Evolutionary conservation across 1,140 invertebrate genomes (phyloP).

Genomic region (Neoseiulus cucumeris): DNA sequence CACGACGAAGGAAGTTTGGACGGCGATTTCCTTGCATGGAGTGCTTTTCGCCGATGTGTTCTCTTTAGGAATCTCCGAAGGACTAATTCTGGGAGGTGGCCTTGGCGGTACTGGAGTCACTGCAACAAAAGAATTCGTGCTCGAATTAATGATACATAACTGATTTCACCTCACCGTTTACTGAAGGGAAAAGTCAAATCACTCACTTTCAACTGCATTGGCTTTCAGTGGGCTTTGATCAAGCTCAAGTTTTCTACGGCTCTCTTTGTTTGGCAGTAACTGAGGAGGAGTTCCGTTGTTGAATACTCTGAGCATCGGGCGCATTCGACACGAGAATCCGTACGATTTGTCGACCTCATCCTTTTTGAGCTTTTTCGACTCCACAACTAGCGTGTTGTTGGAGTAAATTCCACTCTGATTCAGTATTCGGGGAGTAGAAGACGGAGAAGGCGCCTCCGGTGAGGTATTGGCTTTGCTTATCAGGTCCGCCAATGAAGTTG

Average conservation of each 20-base stretch:
- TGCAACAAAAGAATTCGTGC: no score
- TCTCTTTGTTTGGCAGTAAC: neutral
- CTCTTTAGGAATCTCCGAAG: no score
- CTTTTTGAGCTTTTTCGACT: neutral
- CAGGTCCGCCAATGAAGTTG: no score
- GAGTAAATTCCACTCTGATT: neutral
- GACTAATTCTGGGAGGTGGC: no score
- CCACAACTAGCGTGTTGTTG: neutral
- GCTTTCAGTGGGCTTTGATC: neutral
- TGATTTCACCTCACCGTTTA: no score
- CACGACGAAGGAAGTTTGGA: constrained; percentile 1
- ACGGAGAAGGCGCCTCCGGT: neutral
- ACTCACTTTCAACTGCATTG: neutral
- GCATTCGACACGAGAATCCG: constrained; percentile 7
- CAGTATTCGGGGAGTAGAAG: neutral
- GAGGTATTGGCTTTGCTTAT: neutral
- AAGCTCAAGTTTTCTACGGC: neutral
- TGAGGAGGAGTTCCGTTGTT: neutral
- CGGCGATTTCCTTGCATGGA: neutral
- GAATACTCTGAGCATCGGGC: neutral
- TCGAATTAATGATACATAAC: no score
- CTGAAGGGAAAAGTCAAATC: no score
- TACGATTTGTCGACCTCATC: constrained; percentile 4
- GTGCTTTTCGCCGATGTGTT: neutral
- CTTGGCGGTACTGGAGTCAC: no score